A percentile compares a stretch with the other conserved stretches of the same genome.
phyloP scores from a whole-genome alignment of 2,797 vertebrate species.

The Myotis daubentonii region DNA sequence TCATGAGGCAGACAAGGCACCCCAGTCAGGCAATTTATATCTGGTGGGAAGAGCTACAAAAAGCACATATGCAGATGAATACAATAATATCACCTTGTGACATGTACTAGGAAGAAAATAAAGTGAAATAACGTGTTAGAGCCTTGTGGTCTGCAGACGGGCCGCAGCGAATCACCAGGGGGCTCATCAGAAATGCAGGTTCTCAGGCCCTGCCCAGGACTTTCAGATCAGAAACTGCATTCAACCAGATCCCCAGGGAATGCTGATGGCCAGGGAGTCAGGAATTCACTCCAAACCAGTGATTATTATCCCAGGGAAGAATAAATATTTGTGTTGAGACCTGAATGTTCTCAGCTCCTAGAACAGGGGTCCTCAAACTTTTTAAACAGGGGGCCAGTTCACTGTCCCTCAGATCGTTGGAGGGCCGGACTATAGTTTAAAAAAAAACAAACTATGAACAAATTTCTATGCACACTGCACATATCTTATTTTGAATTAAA shows the following conservation, averaged over 20 bases:
- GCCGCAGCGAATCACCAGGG: not conserved
- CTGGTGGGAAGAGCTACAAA: not conserved
- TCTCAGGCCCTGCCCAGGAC: not conserved
- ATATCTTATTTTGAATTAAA: too few species aligned
- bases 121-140: not conserved
- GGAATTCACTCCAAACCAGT: not conserved
- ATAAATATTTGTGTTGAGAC: not conserved
- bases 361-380: not conserved
- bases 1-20: not conserved
- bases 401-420: too few species aligned
- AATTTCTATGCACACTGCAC: too few species aligned
- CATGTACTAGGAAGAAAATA: not conserved
- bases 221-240: not conserved
- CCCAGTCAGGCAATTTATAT: not conserved
- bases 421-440: too few species aligned
- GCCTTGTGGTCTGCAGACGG: not conserved
- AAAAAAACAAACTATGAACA: too few species aligned
- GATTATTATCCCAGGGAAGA: not conserved
- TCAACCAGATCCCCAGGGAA: not conserved
- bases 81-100: not conserved
- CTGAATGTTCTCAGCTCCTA: not conserved
- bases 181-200: not conserved
- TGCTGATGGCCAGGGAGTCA: not conserved
- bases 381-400: too few species aligned
- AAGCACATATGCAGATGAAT: not conserved